phyloP scores from a whole-genome alignment of 2,113 vertebrate genomes.

The Callospermophilus lateralis region DNA sequence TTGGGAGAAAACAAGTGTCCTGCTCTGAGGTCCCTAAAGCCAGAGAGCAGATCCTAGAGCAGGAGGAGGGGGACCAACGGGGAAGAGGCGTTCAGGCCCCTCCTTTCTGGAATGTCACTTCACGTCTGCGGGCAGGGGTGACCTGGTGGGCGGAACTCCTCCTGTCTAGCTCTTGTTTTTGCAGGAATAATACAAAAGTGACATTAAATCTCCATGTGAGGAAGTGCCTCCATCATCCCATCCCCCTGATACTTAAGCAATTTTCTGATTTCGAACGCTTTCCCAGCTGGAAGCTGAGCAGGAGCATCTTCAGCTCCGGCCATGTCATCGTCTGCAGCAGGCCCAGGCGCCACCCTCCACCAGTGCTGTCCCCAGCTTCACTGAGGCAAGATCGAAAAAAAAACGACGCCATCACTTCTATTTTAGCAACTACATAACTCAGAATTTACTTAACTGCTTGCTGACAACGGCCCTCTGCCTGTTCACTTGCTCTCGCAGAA shows the following conservation, averaged over 20 bases:
- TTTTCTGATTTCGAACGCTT: neutral
- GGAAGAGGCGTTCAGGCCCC: neutral
- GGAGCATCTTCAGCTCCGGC: neutral
- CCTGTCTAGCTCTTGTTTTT: neutral
- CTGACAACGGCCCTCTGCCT: neutral
- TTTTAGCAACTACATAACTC: neutral
- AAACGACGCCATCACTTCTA: neutral
- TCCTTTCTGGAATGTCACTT: neutral
- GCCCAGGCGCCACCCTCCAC: neutral
- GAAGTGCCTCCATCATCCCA: neutral
- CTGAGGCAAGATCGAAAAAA: neutral
- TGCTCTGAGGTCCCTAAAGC: neutral
- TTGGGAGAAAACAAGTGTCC: neutral
- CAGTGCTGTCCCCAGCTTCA: neutral
- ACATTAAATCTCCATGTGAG: neutral
- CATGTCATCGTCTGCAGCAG: no score
- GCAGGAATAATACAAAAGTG: neutral
- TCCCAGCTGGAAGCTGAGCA: neutral
- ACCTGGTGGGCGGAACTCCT: no score
- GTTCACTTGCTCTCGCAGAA: neutral
- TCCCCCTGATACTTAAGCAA: neutral
- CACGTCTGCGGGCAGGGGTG: fast-evolving
- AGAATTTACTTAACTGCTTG: neutral
- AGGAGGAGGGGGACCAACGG: neutral
- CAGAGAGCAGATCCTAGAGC: no score